Evolutionary conservation across 2,888 invertebrate species (phyloP).

Genomic region (Drosophila paranaensis): DNA sequence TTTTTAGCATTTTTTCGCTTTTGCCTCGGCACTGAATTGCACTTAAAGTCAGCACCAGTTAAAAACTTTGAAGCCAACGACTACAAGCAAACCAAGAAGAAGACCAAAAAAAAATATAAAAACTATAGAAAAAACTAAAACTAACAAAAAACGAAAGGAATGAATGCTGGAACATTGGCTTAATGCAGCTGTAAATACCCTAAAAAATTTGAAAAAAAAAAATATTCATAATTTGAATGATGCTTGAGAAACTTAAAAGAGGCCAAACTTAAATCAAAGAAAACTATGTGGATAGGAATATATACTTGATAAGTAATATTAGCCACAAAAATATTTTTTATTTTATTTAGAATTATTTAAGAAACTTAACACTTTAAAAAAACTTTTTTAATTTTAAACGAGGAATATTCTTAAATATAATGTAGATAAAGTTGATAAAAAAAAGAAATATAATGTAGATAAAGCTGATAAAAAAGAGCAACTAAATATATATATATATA

Average conservation of each 20-base stretch:
- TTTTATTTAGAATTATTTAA: background rate
- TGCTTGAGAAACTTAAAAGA: background rate
- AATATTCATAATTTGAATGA: too few relatives aligned
- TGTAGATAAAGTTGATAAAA: too few relatives aligned
- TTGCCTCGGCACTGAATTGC: slow-evolving; percentile 76
- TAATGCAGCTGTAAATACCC: background rate
- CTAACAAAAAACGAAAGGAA: background rate
- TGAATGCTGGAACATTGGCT: background rate
- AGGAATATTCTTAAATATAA: too few relatives aligned
- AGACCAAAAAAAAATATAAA: slow-evolving; percentile 13
- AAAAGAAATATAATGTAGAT: too few relatives aligned
- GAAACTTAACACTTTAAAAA: too few relatives aligned
- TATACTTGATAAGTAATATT: background rate
- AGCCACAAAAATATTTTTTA: too few relatives aligned
- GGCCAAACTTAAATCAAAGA: background rate
- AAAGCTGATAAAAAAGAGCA: too few relatives aligned
- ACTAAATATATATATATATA: too few relatives aligned
- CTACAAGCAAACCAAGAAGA: slow-evolving; percentile 24
- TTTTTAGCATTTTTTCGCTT: slow-evolving; percentile 66
- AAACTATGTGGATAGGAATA: too few relatives aligned
- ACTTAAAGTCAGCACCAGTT: slow-evolving; percentile 79
- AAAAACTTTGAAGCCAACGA: slow-evolving; percentile 71
- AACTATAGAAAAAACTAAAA: slow-evolving; percentile 15
- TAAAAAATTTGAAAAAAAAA: background rate
- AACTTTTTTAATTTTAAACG: too few relatives aligned